Conservation (phyloP, 2,113 vertebrate species). For the Alces alces region DNA sequence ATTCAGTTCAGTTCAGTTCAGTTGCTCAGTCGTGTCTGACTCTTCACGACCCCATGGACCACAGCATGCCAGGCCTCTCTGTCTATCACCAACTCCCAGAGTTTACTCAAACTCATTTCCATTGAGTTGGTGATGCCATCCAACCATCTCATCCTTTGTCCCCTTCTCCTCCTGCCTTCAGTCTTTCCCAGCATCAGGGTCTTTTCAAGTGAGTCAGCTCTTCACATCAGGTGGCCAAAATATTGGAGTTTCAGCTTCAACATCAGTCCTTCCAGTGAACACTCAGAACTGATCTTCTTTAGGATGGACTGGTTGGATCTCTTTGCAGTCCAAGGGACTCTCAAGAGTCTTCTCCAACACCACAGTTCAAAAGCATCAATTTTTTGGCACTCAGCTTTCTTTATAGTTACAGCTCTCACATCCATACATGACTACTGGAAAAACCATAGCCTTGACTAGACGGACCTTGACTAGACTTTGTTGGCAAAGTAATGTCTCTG, state of each 20-base stretch:
- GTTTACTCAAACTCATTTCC: neutral
- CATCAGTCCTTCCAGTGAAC: neutral
- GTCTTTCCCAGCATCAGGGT: neutral
- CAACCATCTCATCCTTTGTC: neutral
- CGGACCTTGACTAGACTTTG: neutral
- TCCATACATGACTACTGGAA: neutral
- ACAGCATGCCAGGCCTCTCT: too few species aligned
- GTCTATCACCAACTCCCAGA: neutral
- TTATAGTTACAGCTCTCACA: neutral
- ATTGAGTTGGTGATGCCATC: neutral
- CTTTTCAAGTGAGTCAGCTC: neutral
- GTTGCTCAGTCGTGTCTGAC: neutral
- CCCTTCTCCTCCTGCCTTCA: neutral
- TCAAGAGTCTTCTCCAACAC: neutral
- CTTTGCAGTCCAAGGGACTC: neutral
- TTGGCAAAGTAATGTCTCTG: neutral
- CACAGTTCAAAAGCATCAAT: neutral
- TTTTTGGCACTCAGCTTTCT: neutral
- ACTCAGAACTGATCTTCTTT: neutral
- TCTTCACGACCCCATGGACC: neutral
- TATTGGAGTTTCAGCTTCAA: neutral
- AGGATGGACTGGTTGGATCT: neutral
- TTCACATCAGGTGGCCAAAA: neutral
- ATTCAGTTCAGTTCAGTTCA: neutral
- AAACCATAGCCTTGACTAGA: neutral